phyloP scores from a whole-genome alignment of 1,140 invertebrate species.

The Bombus ignitus region DNA sequence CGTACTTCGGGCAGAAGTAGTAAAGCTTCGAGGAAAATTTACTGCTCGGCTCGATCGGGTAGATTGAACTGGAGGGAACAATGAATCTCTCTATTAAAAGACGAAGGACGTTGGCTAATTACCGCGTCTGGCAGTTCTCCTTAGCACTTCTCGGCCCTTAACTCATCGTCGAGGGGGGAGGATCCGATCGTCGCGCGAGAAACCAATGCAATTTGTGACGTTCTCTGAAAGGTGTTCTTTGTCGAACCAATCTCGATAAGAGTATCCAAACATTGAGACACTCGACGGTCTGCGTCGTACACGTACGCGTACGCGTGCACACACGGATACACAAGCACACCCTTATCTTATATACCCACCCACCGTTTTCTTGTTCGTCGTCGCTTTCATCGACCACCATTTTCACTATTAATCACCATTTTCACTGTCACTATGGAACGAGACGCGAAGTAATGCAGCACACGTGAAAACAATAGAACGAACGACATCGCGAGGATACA shows the following conservation, averaged over 20 bases:
- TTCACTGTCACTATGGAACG: background rate
- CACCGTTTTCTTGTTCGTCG: background rate
- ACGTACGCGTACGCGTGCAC: background rate
- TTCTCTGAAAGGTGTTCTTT: background rate
- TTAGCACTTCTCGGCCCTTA: background rate
- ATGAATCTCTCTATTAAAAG: conserved; percentile 37
- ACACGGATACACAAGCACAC: background rate
- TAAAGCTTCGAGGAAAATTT: conserved; percentile 30
- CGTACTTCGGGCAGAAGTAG: background rate
- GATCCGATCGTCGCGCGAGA: background rate
- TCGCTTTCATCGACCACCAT: background rate
- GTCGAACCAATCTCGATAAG: conserved; percentile 9
- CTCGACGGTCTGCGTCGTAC: background rate
- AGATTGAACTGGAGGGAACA: conserved; percentile 7
- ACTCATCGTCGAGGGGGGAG: background rate
- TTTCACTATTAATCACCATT: background rate
- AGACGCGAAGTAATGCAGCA: background rate
- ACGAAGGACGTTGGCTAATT: conserved; percentile 21
- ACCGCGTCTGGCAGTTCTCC: conserved; percentile 20
- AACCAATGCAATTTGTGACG: background rate
- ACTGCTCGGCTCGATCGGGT: conserved; percentile 4
- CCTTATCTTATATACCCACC: background rate
- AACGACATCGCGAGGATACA: too few species aligned
- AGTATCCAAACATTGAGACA: conserved; percentile 1
- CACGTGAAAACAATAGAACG: too few species aligned